Percentiles rank a stretch among this genome's conserved stretches.
These are phyloP conservation scores for Orgyia antiqua DNA, from an alignment of 2,888 invertebrate species.

Conservation along the genomic window DNA sequence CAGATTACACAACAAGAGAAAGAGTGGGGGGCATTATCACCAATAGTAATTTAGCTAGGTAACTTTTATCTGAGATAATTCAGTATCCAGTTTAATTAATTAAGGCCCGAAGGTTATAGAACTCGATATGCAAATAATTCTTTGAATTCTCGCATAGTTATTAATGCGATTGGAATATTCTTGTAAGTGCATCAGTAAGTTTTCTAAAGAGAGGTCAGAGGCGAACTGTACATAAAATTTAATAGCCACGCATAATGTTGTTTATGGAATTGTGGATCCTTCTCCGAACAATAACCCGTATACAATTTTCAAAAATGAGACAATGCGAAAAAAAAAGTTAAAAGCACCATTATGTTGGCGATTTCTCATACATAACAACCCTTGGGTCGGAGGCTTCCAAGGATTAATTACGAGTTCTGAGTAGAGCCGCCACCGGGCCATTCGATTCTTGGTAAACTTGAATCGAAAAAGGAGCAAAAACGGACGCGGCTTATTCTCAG, in stretches of 20 bases:
- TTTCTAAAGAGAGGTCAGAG: slow-evolving; percentile 33
- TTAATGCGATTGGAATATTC: slow-evolving; percentile 19
- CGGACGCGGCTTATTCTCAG: slow-evolving; percentile 64
- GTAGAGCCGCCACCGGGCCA: slow-evolving; percentile 74
- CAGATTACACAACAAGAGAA: no score
- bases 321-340: slow-evolving; percentile 59
- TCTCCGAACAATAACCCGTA: slow-evolving; percentile 59
- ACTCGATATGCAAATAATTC: no score
- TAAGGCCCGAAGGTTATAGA: no score
- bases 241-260: slow-evolving; percentile 34
- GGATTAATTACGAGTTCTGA: slow-evolving; percentile 77
- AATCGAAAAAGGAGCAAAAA: slow-evolving; percentile 78
- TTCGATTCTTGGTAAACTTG: slow-evolving; percentile 73
- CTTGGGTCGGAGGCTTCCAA: slow-evolving; percentile 73
- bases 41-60: no score
- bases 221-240: slow-evolving; percentile 47
- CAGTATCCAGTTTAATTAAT: no score
- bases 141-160: no score
- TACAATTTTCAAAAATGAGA: slow-evolving; percentile 61
- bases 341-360: slow-evolving; percentile 53
- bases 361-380: slow-evolving; percentile 67
- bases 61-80: no score
- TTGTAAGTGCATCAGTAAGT: slow-evolving; percentile 33
- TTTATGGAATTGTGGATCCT: slow-evolving; percentile 32
- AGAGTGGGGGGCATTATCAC: no score